Evolutionary conservation across 2,797 vertebrate genomes (phyloP).

Genomic region (Labeo calbasu): DNA sequence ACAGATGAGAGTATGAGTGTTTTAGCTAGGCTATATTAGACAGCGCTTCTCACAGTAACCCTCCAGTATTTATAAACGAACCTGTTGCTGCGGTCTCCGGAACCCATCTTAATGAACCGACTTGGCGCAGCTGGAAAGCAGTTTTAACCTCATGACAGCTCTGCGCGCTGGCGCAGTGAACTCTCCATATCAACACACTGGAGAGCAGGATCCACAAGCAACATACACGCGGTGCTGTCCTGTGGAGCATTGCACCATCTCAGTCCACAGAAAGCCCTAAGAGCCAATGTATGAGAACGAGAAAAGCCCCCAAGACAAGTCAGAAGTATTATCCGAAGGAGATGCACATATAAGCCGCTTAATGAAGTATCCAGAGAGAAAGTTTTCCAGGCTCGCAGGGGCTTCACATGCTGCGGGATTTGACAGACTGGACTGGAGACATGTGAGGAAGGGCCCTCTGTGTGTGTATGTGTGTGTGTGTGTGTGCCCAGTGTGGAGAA

Average conservation of each 20-base stretch:
- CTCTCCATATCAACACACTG: constrained; percentile 49
- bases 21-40: not conserved
- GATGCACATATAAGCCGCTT: constrained; percentile 7
- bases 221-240: constrained; percentile 70
- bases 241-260: constrained; percentile 81
- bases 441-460: constrained; percentile 8
- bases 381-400: constrained; percentile 7
- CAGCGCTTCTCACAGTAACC: not conserved
- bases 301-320: not conserved
- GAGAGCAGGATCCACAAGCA: constrained; percentile 71
- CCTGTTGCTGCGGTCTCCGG: constrained; percentile 85
- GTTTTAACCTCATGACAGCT: constrained; percentile 91
- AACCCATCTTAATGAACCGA: constrained; percentile 86
- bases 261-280: constrained; percentile 63
- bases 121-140: constrained; percentile 89
- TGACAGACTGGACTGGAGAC: constrained; percentile 23
- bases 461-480: not conserved
- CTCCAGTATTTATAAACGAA: constrained; percentile 67
- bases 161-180: constrained; percentile 71
- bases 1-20: not conserved
- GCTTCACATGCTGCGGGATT: constrained; percentile 40
- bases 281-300: constrained; percentile 15
- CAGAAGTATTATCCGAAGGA: constrained; percentile 22
- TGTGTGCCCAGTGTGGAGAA: not conserved
- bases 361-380: constrained; percentile 23